Base-by-base conservation (phyloP, 2,113 vertebrate genomes). In the Falco punctatus region DNA sequence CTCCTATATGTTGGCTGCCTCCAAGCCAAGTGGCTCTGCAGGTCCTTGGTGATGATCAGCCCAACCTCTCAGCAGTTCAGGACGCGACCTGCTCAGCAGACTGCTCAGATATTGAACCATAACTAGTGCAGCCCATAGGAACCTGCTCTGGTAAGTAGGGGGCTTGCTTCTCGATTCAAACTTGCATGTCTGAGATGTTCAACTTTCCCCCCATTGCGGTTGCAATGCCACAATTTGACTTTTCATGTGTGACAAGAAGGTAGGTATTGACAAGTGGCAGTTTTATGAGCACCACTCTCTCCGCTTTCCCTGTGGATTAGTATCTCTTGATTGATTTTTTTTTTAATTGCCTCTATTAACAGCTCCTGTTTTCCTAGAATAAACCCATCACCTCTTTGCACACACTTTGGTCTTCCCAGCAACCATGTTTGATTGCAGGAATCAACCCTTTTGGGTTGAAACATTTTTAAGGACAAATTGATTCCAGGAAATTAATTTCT, bases 201-300 rank as follows among this genome's bases (percentile, higher is more conserved):
- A 33, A 38, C 13, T 57, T n/a, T 10, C 21, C 21, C 18, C 24
- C 10, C 22, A 27, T 51, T 0, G 0, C 33, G 57, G 52, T 3
- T 70, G 10, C 40, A 61, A 26, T 40, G 42, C 42, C 42, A 48
- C n/a, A 71, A 11, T 30, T 65, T 61, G n/a, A 46, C 32, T 75
- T 84, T 57, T 51, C 8, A 3, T 16, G 23, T 61, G 18, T 32
- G 67, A 42, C 30, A 70, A 74, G 46, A 48, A 61, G 8, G 17
- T 66, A 48, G 48, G 11, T 48, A 19, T 44, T 54, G 54, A 46
- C 48, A 75, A 18, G 40, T 21, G 62, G 18, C 32, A n/a, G 32
- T 80, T 87, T 70, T 61, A 54, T 32, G 46, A 66, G 27, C 74
- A 88, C 16, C 20, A 30, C 16, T 57, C 19, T 61, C 54, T 72